Evolutionary conservation across 2,888 invertebrate genomes (phyloP), one percentile per base, ranked within the genome.

Genomic region (Phengaris arion): DNA sequence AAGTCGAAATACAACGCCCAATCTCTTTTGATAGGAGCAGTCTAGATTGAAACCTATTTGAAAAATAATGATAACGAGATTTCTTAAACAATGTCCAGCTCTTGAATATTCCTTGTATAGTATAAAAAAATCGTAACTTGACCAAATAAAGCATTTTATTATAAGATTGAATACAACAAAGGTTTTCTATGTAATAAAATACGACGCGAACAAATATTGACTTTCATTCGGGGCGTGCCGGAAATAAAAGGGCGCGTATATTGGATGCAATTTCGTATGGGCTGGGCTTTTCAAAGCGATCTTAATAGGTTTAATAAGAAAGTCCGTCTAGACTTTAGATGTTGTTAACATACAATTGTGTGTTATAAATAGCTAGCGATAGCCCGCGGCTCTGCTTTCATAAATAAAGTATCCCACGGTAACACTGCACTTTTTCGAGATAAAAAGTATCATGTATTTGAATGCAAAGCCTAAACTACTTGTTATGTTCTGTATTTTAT

Each of bases 181-280:
- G 64, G 64, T 64, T 45, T 64, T 64, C 12, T 64, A 64, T 64
- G 64, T 64, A 64, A 64, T 64, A 64, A 64, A 64, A 64, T 64
- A 64, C 64, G 64, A 64, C 12, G 35, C 64, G 35, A 64, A 64
- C 45, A 64, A 64, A 64, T 64, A 64, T 64, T 64, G 64, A 64
- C 64, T 64, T 12, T 64, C 45, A 12, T 35, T 64, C 45, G 64
- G 64, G 64, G 64, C 64, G 64, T 12, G 64, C 12, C 64, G 35
- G 35, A 45, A 45, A 64, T 35, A 64, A 64, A 48, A 64, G 35
- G 35, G 64, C 64, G 64, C 35, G 64, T 35, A 64, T 64, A 64
- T 64, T 64, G 64, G 13, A 64, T 45, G 64, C 64, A 45, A 64
- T 64, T 64, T 64, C 35, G 64, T 64, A 35, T 64, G 35, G 64